Evolutionary conservation across 2,797 vertebrate genomes (phyloP), one percentile per base, ranked within the genome.

Genomic region (Lacerta agilis): DNA sequence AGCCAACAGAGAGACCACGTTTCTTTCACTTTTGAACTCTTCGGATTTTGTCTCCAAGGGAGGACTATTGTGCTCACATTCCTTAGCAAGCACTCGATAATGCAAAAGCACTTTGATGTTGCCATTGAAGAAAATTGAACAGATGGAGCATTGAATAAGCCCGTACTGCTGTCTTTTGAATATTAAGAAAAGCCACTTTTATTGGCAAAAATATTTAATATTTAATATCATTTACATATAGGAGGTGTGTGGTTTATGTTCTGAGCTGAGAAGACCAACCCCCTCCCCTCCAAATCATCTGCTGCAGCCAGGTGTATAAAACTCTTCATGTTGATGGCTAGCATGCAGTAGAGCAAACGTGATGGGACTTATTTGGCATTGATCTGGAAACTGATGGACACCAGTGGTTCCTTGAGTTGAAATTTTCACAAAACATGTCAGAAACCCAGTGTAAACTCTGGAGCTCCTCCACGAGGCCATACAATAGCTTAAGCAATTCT

Each of bases 151-250:
- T 69, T 82, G 82, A 94, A 93, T 86, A 88, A 95, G 86, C 86
- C 81, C 58, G 86, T 83, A 86, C 8, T 86, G 29, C 45, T 93
- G 58, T 45, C 79, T 90, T 88, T 92, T 91, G 82, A 92, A 91
- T 95, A 79, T 90, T 86, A 91, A 94, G 86, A 95, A 94, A 94
- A 90, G 10, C 66, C 43, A 27, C 92, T 92, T 89, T 91, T 88
- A 89, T 83, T 88, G 88, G 78, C 17, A 89, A 92, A 94, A 95
- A 86, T 55, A 83, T 55, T 93, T 95, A 94, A 94, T 95, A 91
- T 95, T 95, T 95, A 95, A 95, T 94, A 89, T 38, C 45, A 87
- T 92, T 93, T 94, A 71, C 93, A 92, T 92, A 87, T 43, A 64
- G 73, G 72, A 94, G 88, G 71, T 86, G 86, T 69, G 20, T 36